These are phyloP conservation scores for Epinephelus malabaricus DNA, from an alignment of 2,797 vertebrate species.

Conservation along the genomic window DNA sequence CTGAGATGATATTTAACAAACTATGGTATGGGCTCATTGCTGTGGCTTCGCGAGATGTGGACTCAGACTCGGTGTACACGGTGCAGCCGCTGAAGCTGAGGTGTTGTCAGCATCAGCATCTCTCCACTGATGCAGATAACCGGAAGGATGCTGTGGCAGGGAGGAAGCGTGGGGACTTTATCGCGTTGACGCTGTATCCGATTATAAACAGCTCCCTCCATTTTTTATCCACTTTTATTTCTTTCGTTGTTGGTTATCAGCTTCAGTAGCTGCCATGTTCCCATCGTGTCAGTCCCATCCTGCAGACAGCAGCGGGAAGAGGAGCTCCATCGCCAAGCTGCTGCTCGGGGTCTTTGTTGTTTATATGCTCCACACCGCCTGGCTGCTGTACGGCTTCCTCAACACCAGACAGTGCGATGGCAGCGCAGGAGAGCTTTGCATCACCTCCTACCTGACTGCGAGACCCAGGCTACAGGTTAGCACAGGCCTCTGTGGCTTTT, in stretches of 20 bases:
- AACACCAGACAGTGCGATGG: slow-evolving; percentile 92
- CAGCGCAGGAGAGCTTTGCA: slow-evolving; percentile 82
- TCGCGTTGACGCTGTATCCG: slow-evolving; percentile 19
- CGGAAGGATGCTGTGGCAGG: slow-evolving; percentile 73
- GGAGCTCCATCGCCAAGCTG: slow-evolving; percentile 90
- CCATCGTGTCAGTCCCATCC: slow-evolving; percentile 83
- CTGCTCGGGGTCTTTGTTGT: slow-evolving; percentile 93
- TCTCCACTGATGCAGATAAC: slow-evolving; percentile 45
- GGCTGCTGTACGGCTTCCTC: slow-evolving; percentile 95
- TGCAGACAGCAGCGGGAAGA: slow-evolving; percentile 71
- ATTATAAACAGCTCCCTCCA: neutral
- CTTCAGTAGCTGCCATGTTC: slow-evolving; percentile 71
- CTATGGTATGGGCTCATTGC: too few species aligned
- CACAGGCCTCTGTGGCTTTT: neutral
- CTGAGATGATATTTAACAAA: neutral
- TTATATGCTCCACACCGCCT: slow-evolving; percentile 94
- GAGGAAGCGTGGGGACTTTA: slow-evolving; percentile 49
- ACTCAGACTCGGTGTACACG: too few species aligned
- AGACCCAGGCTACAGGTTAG: slow-evolving; percentile 92
- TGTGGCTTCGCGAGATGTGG: neutral
- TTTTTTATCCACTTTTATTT: neutral
- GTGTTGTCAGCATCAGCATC: slow-evolving; percentile 63
- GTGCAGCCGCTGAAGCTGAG: slow-evolving; percentile 1
- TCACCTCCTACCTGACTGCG: slow-evolving; percentile 90
- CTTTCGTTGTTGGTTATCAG: neutral